Percentiles rank a stretch among this genome's conserved stretches.
phyloP scores from a whole-genome alignment of 2,113 vertebrate genomes.

The Cyanocitta stelleri region DNA sequence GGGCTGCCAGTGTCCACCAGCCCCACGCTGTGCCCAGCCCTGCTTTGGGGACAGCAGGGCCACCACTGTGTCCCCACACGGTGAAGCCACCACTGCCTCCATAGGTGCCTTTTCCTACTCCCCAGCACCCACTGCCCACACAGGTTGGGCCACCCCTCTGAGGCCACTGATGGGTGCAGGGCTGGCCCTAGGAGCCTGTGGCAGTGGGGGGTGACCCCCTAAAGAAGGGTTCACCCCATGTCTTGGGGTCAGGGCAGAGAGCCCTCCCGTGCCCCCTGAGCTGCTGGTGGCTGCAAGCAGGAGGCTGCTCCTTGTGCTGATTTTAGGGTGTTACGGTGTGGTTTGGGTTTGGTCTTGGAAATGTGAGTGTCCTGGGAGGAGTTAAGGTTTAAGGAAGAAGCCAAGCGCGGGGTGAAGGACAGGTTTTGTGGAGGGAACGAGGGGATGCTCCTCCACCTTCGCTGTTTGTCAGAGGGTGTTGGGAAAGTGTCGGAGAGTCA shows the following conservation, averaged over 20 bases:
- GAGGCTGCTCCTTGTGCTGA: not conserved
- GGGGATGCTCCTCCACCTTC: not conserved
- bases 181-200: not conserved
- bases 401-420: accelerated
- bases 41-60: not conserved
- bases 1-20: not conserved
- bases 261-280: accelerated
- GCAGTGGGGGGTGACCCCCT: not conserved
- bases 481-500: not conserved
- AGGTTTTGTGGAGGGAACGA: not conserved
- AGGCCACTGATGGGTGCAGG: not conserved
- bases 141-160: not conserved
- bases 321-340: accelerated
- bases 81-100: constrained; percentile 14
- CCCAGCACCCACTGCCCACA: not conserved
- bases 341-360: not conserved
- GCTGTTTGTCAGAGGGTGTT: not conserved
- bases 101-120: constrained; percentile 30
- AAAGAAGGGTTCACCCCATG: not conserved
- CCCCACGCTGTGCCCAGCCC: not conserved
- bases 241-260: not conserved
- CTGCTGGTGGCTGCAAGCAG: not conserved
- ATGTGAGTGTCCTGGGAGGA: not conserved
- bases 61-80: accelerated
- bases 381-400: not conserved